phyloP scores from a whole-genome alignment of 2,888 invertebrate genomes.

The Drosophila prostipennis region DNA sequence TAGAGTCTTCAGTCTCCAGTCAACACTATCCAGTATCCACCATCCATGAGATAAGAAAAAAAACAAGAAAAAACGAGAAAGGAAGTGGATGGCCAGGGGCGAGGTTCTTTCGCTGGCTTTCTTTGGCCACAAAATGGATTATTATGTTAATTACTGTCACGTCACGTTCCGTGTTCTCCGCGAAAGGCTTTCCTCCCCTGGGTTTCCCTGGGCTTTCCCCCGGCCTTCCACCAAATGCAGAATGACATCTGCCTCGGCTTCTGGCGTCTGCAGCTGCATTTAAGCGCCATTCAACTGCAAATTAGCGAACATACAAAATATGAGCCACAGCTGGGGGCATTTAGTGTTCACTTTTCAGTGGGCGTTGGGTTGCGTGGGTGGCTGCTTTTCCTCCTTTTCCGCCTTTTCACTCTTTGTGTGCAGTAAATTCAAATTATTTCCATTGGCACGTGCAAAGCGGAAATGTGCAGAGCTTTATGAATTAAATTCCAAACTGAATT shows the following conservation, averaged over 20 bases:
- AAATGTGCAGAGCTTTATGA: slow-evolving; percentile 20
- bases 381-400: neutral
- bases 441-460: slow-evolving; percentile 47
- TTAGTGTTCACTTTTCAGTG: slow-evolving; percentile 18
- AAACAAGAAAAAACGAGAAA: neutral
- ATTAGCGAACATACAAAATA: slow-evolving; percentile 62
- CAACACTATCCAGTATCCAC: slow-evolving; percentile 2
- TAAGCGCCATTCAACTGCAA: slow-evolving; percentile 66
- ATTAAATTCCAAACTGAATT: slow-evolving; percentile 17
- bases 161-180: slow-evolving; percentile 58
- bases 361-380: neutral
- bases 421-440: slow-evolving; percentile 59
- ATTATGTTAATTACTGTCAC: slow-evolving; percentile 76
- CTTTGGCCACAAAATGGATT: slow-evolving; percentile 66
- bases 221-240: slow-evolving; percentile 3
- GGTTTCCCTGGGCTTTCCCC: neutral
- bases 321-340: slow-evolving; percentile 28
- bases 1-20: neutral
- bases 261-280: slow-evolving; percentile 32
- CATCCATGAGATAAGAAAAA: slow-evolving; percentile 5
- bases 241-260: slow-evolving; percentile 25
- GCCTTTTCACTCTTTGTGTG: slow-evolving; percentile 6
- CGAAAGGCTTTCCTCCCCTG: slow-evolving; percentile 7
- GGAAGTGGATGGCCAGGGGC: slow-evolving; percentile 8
- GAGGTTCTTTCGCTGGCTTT: slow-evolving; percentile 46